Conservation (phyloP, 64 coral and sea anemone genomes). For the Porites australiensis region DNA sequence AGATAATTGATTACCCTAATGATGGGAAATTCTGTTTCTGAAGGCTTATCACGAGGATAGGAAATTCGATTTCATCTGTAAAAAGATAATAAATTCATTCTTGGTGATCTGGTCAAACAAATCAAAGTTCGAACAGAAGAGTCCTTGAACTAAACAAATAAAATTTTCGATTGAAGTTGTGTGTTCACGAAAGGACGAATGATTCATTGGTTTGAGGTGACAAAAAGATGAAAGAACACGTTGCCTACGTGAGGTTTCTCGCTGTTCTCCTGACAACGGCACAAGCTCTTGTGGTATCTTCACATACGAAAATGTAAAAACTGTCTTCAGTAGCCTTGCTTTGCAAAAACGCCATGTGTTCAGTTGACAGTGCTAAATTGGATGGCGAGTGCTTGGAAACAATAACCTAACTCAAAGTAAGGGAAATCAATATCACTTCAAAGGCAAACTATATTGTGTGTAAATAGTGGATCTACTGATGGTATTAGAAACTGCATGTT, state of each 20-base stretch:
- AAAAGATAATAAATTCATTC: slow-evolving; percentile 58
- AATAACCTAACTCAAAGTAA: neutral
- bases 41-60: slow-evolving; percentile 13
- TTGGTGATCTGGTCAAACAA: slow-evolving; percentile 22
- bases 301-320: neutral
- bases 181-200: neutral
- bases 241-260: slow-evolving; percentile 9
- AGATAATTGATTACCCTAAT: slow-evolving; percentile 34
- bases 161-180: slow-evolving; percentile 13
- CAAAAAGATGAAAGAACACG: neutral
- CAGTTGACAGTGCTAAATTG: neutral
- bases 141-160: slow-evolving; percentile 22
- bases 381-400: neutral
- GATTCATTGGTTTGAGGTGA: neutral
- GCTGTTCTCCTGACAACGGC: slow-evolving; percentile 2
- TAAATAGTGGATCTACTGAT: neutral
- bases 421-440: too few relatives aligned
- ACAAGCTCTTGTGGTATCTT: slow-evolving; percentile 9
- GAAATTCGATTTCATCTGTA: slow-evolving; percentile 28
- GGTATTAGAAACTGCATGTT: neutral
- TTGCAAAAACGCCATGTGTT: slow-evolving; percentile 4
- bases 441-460: too few relatives aligned
- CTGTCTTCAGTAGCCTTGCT: neutral
- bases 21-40: neutral
- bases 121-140: slow-evolving; percentile 25